These are phyloP conservation scores for Nasonia giraulti DNA, from an alignment of 1,140 invertebrate species.

Conservation along the genomic window DNA sequence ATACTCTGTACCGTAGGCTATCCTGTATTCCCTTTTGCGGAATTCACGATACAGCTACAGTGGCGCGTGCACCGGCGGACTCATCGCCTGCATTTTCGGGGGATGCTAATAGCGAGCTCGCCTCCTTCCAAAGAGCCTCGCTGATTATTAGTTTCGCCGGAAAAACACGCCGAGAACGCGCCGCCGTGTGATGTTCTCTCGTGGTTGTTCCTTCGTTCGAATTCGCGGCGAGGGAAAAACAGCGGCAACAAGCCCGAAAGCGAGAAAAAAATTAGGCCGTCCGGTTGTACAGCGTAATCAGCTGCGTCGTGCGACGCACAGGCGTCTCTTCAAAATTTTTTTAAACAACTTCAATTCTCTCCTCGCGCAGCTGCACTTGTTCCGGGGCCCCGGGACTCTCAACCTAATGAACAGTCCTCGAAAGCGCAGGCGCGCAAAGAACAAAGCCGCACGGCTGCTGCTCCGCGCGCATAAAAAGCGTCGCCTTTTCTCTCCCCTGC, in stretches of 20 bases:
- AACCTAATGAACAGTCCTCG: slow-evolving; percentile 20
- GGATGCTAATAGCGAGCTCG: slow-evolving; percentile 20
- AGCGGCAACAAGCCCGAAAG: too few relatives aligned
- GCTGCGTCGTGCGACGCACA: neutral
- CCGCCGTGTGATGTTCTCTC: too few relatives aligned
- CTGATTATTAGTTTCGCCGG: too few relatives aligned
- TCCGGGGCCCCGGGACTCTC: neutral
- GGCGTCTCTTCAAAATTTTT: slow-evolving; percentile 18
- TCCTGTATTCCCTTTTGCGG: neutral
- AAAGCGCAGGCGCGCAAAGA: slow-evolving; percentile 12
- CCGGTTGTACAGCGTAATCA: neutral
- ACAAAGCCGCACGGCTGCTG: neutral
- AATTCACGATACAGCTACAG: too few relatives aligned
- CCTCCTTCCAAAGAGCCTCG: too few relatives aligned
- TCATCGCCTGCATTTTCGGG: slow-evolving; percentile 7
- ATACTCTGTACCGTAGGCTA: neutral
- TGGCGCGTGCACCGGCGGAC: neutral
- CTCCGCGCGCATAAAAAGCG: neutral
- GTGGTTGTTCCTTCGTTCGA: too few relatives aligned
- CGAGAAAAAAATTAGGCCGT: too few relatives aligned
- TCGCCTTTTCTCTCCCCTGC: neutral
- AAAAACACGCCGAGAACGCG: too few relatives aligned
- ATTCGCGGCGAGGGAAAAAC: too few relatives aligned
- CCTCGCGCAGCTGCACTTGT: neutral
- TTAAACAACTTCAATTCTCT: slow-evolving; percentile 9